Percentiles rank a stretch among this genome's conserved stretches.
Evolutionary conservation across 2,113 vertebrate species (phyloP).

Genomic region (Coreoperca whiteheadi): DNA sequence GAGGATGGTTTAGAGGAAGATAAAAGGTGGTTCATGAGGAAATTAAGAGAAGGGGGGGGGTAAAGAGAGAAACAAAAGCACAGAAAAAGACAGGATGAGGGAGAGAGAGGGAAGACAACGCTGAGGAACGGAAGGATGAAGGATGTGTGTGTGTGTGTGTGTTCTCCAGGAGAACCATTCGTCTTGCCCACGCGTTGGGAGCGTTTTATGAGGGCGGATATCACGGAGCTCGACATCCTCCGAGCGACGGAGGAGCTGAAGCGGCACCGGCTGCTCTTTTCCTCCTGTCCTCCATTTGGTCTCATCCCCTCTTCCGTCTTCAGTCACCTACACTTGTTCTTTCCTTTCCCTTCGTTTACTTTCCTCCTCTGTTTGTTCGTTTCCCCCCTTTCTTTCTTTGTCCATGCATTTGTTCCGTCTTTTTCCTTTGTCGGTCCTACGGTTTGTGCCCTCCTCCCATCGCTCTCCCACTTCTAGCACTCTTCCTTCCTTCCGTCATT

Average conservation of each 20-base stretch:
- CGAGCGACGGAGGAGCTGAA: neutral
- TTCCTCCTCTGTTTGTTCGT: neutral
- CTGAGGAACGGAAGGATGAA: no score
- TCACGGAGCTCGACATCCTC: neutral
- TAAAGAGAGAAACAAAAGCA: neutral
- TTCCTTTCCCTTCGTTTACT: no score
- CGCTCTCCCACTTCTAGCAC: no score
- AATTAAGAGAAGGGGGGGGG: no score
- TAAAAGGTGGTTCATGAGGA: no score
- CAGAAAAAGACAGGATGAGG: neutral
- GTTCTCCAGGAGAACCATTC: constrained; percentile 16
- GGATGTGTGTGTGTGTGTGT: neutral
- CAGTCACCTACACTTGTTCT: no score
- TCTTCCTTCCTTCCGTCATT: no score
- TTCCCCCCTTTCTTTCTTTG: neutral
- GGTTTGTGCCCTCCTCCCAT: no score
- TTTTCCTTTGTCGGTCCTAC: no score
- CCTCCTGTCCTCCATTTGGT: neutral
- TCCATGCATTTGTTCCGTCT: neutral
- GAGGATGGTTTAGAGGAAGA: no score
- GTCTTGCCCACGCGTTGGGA: constrained; percentile 43
- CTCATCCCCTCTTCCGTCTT: neutral
- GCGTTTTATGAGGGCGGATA: constrained; percentile 42
- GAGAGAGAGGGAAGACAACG: neutral
- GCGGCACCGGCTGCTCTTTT: neutral